These are phyloP conservation scores for Diphyllodes magnificus DNA, from an alignment of 2,113 vertebrate genomes.

Conservation along the genomic window DNA sequence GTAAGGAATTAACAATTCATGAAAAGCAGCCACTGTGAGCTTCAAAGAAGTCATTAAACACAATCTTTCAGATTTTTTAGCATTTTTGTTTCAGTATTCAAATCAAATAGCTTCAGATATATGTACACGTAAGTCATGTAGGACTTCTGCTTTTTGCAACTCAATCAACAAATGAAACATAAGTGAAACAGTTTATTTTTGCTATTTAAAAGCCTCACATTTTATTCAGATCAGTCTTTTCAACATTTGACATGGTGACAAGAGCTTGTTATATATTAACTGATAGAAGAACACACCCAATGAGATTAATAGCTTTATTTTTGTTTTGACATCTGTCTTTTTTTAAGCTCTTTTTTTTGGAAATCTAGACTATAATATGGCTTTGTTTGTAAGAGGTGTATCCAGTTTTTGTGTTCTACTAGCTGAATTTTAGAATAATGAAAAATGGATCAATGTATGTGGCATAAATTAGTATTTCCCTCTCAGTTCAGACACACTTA, in stretches of 20 bases:
- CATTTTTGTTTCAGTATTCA: background rate
- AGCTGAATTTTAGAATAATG: background rate
- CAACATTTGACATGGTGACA: background rate
- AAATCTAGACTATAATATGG: background rate
- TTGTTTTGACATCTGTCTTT: background rate
- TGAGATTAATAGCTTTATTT: background rate
- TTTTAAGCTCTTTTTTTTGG: background rate
- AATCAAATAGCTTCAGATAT: background rate
- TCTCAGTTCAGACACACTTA: background rate
- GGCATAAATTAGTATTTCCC: background rate
- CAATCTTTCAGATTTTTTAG: background rate
- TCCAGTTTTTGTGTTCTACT: background rate
- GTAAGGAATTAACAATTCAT: constrained; percentile 31
- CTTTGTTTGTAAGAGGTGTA: background rate
- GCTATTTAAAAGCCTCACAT: background rate
- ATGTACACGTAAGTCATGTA: background rate
- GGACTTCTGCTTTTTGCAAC: background rate
- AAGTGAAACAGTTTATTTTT: background rate
- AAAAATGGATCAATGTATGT: background rate
- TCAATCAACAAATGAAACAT: background rate
- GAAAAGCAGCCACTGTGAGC: background rate
- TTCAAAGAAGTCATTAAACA: constrained; percentile 10
- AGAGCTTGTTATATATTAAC: background rate
- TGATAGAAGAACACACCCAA: background rate
- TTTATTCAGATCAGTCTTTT: background rate